Evolutionary conservation across 2,113 vertebrate species (phyloP), one percentile per base, ranked within the genome.

Genomic region (Galbula dea): DNA sequence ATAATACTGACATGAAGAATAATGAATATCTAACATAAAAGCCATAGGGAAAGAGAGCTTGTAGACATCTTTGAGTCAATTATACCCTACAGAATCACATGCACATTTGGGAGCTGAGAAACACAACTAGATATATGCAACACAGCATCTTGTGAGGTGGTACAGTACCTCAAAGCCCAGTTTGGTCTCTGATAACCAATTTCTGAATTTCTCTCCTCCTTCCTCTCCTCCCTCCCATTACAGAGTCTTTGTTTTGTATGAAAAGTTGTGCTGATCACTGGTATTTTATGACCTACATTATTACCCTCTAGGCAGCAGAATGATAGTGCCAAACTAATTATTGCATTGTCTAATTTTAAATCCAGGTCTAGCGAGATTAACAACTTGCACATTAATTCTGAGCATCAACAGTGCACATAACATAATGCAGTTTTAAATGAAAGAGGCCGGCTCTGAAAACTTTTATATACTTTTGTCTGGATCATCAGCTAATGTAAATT

Each of bases 331-430:
- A 98, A 98, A 98, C 98, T 98, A 98, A 98, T 98, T 98, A 98
- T 98, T 97, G 95, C 97, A 97, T 98, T 98, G 97, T 98, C 97
- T 98, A 98, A 98, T 98, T 98, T 98, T 98, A 98, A 98, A 98
- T 97, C 97, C 97, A 97, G 97, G 97, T 98, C 98, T 98, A 97
- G 91, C 7, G 97, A 98, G 97, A 98, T 98, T 98, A 98, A 98
- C 97, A 98, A 97, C 95, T 98, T 97, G 95, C 97, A 95, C 97
- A 98, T 98, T 98, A 98, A 98, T 98, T 98, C 97, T 94, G 97
- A 97, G 92, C 93, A 97, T 97, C 97, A 97, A 97, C 96, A 97
- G 96, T 95, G 96, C 92, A 97, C 97, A 96, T 97, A 97, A 96
- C 90, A 96, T 96, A 97, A 97, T 96, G 93, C 93, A 69, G 71